Evolutionary conservation across 2,113 vertebrate genomes (phyloP).

Genomic region (Notarius lentiginosus): DNA sequence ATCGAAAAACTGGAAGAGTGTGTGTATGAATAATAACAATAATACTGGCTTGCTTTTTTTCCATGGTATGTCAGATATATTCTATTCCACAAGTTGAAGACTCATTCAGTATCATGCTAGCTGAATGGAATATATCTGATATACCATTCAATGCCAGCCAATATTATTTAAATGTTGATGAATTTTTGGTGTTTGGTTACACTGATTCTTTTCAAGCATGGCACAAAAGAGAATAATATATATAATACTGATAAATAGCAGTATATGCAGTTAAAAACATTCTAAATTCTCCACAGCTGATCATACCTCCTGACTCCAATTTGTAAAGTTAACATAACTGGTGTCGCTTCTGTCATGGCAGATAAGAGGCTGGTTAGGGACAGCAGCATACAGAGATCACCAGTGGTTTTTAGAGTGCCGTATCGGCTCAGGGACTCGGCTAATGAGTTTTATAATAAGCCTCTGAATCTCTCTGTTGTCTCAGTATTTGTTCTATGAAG

Average conservation of each 20-base stretch:
- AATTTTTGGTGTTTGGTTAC: not conserved
- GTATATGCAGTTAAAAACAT: conserved; percentile 37
- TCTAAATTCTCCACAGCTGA: conserved; percentile 6
- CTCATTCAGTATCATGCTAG: too few species aligned
- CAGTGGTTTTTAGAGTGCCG: not conserved
- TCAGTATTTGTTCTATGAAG: conserved; percentile 16
- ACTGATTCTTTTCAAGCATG: not conserved
- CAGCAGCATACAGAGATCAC: not conserved
- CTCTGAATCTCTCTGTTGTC: conserved; percentile 3
- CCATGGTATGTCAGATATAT: too few species aligned
- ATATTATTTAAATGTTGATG: not conserved
- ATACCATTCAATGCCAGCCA: too few species aligned
- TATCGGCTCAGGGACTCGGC: conserved; percentile 14
- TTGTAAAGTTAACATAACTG: conserved; percentile 33
- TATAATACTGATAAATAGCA: conserved; percentile 42
- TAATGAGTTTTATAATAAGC: conserved; percentile 42
- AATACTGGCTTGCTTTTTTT: too few species aligned
- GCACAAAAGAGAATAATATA: not conserved
- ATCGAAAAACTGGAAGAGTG: too few species aligned
- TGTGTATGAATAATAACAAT: too few species aligned
- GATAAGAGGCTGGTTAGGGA: conserved; percentile 8
- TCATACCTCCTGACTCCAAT: conserved; percentile 20
- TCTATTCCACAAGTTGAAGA: too few species aligned
- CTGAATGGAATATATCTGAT: too few species aligned
- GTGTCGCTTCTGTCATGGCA: not conserved